phyloP scores from a whole-genome alignment of 2,113 vertebrate species.

The Peromyscus californicus region DNA sequence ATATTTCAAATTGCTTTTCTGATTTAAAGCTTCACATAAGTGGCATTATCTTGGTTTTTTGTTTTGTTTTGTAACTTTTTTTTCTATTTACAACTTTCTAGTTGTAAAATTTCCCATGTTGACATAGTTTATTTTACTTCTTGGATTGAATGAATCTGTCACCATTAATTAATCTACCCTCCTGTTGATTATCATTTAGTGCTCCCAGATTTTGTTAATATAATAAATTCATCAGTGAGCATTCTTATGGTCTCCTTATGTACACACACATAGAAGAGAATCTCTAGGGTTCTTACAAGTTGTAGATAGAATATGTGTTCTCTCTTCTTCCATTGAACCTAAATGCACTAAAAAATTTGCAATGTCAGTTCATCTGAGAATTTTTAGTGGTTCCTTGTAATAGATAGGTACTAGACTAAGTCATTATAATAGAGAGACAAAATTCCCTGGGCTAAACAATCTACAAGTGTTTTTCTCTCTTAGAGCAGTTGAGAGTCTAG shows the following conservation, averaged over 20 bases:
- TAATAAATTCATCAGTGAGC: neutral
- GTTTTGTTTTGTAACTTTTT: constrained; percentile 24
- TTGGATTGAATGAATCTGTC: neutral
- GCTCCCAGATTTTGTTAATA: constrained; percentile 8
- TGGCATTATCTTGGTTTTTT: neutral
- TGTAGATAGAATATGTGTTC: neutral
- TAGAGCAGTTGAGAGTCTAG: neutral
- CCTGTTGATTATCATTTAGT: neutral
- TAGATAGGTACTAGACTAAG: constrained; percentile 1
- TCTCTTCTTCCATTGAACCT: neutral
- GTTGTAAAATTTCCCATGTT: constrained; percentile 18
- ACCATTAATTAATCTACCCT: constrained; percentile 5
- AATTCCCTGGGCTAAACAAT: neutral
- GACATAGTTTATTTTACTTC: constrained; percentile 13
- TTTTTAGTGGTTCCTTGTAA: neutral
- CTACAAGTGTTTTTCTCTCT: neutral
- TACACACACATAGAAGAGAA: neutral
- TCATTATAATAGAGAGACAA: neutral
- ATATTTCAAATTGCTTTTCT: constrained; percentile 35
- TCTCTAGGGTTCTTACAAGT: constrained; percentile 34
- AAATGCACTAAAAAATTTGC: neutral
- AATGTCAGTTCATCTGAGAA: constrained; percentile 6
- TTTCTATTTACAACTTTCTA: neutral
- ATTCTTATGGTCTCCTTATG: constrained; percentile 13
- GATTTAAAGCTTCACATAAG: constrained; percentile 23